phyloP scores from a whole-genome alignment of 1,140 invertebrate species.

The Pseudomyrmex pallidus region DNA sequence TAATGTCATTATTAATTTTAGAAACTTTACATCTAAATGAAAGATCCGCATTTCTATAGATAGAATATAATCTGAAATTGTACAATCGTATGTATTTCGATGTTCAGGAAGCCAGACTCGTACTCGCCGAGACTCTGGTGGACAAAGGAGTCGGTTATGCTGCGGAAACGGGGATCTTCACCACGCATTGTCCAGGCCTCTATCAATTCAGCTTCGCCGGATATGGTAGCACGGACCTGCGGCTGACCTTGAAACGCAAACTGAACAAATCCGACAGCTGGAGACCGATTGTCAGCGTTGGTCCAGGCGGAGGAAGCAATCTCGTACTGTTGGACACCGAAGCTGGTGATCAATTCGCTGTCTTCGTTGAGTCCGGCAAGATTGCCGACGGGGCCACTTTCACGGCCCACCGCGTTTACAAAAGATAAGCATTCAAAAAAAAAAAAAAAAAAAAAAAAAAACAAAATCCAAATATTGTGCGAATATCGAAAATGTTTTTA shows the following conservation, averaged over 20 bases:
- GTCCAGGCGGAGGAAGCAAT: constrained; percentile 81
- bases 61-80: not conserved
- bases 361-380: constrained; percentile 82
- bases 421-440: constrained; percentile 18
- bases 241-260: constrained; percentile 82
- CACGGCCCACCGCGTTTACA: constrained; percentile 81
- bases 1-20: not conserved
- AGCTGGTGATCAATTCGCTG: constrained; percentile 81
- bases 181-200: constrained; percentile 85
- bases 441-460: not conserved
- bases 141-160: constrained; percentile 85
- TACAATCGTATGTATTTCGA: not conserved
- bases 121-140: constrained; percentile 78
- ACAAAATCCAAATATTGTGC: constrained; percentile 1
- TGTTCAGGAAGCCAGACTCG: constrained; percentile 74
- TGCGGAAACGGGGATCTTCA: constrained; percentile 84
- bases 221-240: constrained; percentile 79
- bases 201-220: constrained; percentile 86
- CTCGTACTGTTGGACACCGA: constrained; percentile 81
- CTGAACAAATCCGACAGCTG: constrained; percentile 79
- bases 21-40: not conserved
- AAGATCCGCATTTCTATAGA: not conserved
- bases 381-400: constrained; percentile 80
- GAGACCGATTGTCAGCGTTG: constrained; percentile 76
- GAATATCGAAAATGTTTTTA: constrained; percentile 12